phyloP scores from a whole-genome alignment of 2,113 vertebrate species.

The Rattus norvegicus region GRCr8 NC_086022.1:32659001-32659500 shows the following conservation, averaged over 20 bases:
- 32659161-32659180: no score
- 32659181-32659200: no score
- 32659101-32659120: no score
- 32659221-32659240: no score
- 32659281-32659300: background rate
- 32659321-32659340: background rate
- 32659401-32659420: slow-evolving; percentile 17
- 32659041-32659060: background rate
- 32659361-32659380: background rate
- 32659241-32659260: no score
- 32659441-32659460: background rate
- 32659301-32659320: background rate
- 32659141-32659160: no score
- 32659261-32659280: no score
- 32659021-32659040: background rate
- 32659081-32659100: no score
- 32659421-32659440: background rate
- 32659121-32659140: no score
- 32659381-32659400: background rate
- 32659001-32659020: background rate
- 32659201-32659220: no score
- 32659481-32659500: background rate
- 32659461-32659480: background rate
- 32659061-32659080: no score
- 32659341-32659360: background rate